A percentile compares a stretch with the other conserved stretches of the same genome.
phyloP scores from a whole-genome alignment of 2,113 vertebrate species.

The Euleptes europaea region DNA sequence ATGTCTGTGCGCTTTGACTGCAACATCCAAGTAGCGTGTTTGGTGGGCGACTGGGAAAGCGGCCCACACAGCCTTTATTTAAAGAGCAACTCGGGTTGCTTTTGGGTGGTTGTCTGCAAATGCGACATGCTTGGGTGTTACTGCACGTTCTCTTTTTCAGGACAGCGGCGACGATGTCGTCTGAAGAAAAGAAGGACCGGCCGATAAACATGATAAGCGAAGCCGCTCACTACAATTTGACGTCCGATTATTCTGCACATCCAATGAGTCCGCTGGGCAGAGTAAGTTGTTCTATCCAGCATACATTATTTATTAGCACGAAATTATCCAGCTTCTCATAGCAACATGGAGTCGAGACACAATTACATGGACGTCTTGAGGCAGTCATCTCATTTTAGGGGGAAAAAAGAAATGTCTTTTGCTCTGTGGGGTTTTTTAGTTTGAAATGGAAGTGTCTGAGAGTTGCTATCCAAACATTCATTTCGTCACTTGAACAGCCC shows the following conservation, averaged over 20 bases:
- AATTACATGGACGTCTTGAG: neutral
- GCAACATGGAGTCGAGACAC: neutral
- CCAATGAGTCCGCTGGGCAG: slow-evolving; percentile 87
- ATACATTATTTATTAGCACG: slow-evolving; percentile 36
- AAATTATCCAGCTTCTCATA: neutral
- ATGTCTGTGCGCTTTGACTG: neutral
- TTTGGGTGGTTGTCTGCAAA: slow-evolving; percentile 34
- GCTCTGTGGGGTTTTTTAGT: slow-evolving; percentile 5
- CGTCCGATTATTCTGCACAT: slow-evolving; percentile 82
- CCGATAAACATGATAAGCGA: slow-evolving; percentile 89
- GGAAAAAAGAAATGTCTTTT: neutral
- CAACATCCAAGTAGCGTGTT: slow-evolving; percentile 10
- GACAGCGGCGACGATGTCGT: slow-evolving; percentile 83
- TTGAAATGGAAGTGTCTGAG: slow-evolving; percentile 36
- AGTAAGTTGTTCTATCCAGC: slow-evolving; percentile 76
- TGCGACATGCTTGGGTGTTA: slow-evolving; percentile 44
- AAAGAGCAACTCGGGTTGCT: slow-evolving; percentile 17
- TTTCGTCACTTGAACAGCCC: neutral
- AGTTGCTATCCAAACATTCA: slow-evolving; percentile 17
- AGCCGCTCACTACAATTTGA: slow-evolving; percentile 87
- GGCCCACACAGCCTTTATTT: slow-evolving; percentile 23
- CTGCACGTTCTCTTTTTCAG: slow-evolving; percentile 75
- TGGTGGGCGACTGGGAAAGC: slow-evolving; percentile 47
- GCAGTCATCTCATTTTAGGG: slow-evolving; percentile 3
- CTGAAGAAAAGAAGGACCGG: slow-evolving; percentile 91